These are phyloP conservation scores for Eurosta solidaginis DNA, from an alignment of 1,140 invertebrate genomes.

Conservation along the genomic window DNA sequence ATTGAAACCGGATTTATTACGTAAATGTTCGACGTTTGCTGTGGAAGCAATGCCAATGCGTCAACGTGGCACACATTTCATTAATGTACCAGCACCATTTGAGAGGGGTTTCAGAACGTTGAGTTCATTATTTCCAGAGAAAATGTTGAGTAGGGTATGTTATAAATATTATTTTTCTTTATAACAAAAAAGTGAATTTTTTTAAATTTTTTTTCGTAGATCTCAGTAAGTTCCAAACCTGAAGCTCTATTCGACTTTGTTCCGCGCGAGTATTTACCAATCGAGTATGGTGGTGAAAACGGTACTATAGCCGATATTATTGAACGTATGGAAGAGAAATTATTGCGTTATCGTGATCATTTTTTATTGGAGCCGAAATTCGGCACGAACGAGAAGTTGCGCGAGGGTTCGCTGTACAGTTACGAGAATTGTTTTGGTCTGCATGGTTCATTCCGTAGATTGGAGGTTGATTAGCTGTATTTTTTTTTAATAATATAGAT, in stretches of 20 bases:
- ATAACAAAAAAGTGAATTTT: no score
- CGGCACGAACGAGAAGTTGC: conserved; percentile 63
- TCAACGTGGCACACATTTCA: conserved; percentile 62
- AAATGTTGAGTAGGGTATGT: conserved; percentile 48
- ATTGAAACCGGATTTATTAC: conserved; percentile 61
- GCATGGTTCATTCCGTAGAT: conserved; percentile 65
- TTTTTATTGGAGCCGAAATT: conserved; percentile 63
- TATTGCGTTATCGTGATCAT: conserved; percentile 59
- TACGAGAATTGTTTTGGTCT: conserved; percentile 63
- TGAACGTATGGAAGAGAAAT: conserved; percentile 63
- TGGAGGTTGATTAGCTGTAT: conserved; percentile 45
- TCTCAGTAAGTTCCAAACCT: conserved; percentile 47
- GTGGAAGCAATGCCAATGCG: conserved; percentile 65
- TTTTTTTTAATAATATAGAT: background rate
- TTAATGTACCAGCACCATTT: conserved; percentile 63
- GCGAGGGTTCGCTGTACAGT: conserved; percentile 57
- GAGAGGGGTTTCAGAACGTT: conserved; percentile 62
- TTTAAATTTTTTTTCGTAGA: conserved; percentile 36
- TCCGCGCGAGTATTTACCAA: conserved; percentile 61
- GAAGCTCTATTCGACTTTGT: conserved; percentile 60
- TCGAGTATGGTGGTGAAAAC: conserved; percentile 64
- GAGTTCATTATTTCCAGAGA: conserved; percentile 57
- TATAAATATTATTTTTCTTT: background rate
- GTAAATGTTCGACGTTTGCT: conserved; percentile 62
- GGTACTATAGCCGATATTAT: conserved; percentile 60